Percentiles rank a stretch among this genome's conserved stretches.
phyloP scores from a whole-genome alignment of 64 coral and sea anemone species.

The Montipora foliosa region DNA sequence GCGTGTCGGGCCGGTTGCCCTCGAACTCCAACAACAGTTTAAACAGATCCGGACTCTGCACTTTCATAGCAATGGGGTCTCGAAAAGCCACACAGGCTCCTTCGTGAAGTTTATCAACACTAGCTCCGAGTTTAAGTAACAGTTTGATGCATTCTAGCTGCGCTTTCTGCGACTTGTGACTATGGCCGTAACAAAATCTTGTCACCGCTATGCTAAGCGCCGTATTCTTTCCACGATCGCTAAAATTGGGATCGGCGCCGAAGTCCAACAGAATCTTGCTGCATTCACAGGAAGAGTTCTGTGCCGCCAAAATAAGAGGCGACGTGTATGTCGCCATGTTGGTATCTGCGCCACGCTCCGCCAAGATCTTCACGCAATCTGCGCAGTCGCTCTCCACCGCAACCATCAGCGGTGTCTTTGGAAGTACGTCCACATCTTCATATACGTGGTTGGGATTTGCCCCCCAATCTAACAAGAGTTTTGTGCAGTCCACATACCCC shows the following conservation, averaged over 20 bases:
- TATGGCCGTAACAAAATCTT: slow-evolving; percentile 50
- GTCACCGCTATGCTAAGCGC: slow-evolving; percentile 84
- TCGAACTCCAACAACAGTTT: slow-evolving; percentile 82
- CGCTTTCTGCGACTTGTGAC: background rate
- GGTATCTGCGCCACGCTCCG: slow-evolving; percentile 64
- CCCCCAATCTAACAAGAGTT: slow-evolving; percentile 62
- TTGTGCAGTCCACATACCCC: slow-evolving; percentile 69
- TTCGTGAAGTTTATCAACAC: slow-evolving; percentile 55
- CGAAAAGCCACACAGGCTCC: slow-evolving; percentile 50
- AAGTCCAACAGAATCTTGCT: slow-evolving; percentile 70
- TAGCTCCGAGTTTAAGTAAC: slow-evolving; percentile 74
- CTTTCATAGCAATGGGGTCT: slow-evolving; percentile 49
- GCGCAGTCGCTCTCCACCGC: slow-evolving; percentile 67
- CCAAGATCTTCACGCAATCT: slow-evolving; percentile 68
- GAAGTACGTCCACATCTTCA: slow-evolving; percentile 57
- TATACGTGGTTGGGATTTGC: slow-evolving; percentile 80
- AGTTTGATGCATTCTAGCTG: slow-evolving; percentile 84
- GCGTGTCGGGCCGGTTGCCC: slow-evolving; percentile 17
- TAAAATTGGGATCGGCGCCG: slow-evolving; percentile 76
- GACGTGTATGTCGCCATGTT: slow-evolving; percentile 77
- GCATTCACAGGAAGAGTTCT: slow-evolving; percentile 37
- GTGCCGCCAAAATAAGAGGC: slow-evolving; percentile 76
- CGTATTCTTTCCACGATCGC: slow-evolving; percentile 69
- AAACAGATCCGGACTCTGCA: slow-evolving; percentile 50
- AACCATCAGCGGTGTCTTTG: slow-evolving; percentile 77